Evolutionary conservation across 2,113 vertebrate species (phyloP), one percentile per base, ranked within the genome.

Genomic region (Cricetomys ansorgei): DNA sequence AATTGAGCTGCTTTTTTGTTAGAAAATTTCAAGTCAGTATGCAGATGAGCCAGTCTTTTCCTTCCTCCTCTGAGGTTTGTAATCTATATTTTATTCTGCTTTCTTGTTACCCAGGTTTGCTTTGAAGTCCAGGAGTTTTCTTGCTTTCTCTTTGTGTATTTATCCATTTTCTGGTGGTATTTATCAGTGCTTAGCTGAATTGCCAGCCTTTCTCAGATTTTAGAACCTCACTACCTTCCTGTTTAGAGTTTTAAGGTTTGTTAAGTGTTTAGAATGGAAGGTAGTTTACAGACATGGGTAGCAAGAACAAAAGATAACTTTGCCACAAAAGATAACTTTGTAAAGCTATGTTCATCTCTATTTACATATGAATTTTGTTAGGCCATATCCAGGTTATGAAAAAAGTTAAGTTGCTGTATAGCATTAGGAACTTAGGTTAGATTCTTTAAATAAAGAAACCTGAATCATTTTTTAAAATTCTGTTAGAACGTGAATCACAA

Each of bases 401-500:
- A 96, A 79, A 85, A 73, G n/a, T 81, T 81, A n/a, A 94, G 12
- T 90, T 92, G 27, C 77, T 89, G 37, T 86, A 37, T 67, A 53
- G 25, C 34, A n/a, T 72, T 53, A 91, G 15, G 19, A 92, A 85
- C 65, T 73, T 79, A 19, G 40, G 2, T 94, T 88, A 73, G 12
- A 84, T 87, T 96, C 72, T 95, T 15, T 95, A 91, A 95, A 43
- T 91, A 85, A 50, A 95, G 91, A 31, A 94, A 77, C 40, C 29
- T 67, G 88, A 96, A 55, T 94, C 65, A 59, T 91, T 94, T 6
- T 53, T 81, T 40, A 83, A 57, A 65, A 65, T 92, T 29, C n/a
- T 59, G 11, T 81, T 90, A 96, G 72, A 94, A 67, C 75, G 59
- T 93, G 69, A 95, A 57, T 87, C n/a, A 94, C 86, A 95, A 88